Percentiles rank a stretch among this genome's conserved stretches.
Conservation (phyloP, 1,140 invertebrate species). For the Drosophila varians region DNA sequence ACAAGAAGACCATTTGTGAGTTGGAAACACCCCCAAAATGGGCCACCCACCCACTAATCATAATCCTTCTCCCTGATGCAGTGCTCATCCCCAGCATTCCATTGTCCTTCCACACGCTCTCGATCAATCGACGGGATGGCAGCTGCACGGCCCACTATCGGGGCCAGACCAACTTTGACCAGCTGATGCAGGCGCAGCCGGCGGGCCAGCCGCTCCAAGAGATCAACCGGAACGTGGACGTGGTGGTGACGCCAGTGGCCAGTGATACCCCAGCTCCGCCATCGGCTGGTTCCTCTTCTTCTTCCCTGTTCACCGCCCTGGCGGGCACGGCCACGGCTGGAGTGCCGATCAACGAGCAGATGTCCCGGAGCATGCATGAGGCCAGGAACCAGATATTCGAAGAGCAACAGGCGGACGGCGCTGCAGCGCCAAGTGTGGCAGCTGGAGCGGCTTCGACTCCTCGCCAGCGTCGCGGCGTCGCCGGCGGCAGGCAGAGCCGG, state of each 20-base stretch:
- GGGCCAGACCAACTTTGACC: constrained; percentile 88
- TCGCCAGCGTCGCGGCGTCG: constrained; percentile 19
- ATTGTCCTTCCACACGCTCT: constrained; percentile 88
- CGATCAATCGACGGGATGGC: constrained; percentile 93
- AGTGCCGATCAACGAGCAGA: constrained; percentile 76
- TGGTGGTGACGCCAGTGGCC: constrained; percentile 30
- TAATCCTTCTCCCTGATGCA: neutral
- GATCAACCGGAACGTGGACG: constrained; percentile 76
- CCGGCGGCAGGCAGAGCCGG: neutral
- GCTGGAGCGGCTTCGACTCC: constrained; percentile 9
- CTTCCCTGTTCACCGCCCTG: constrained; percentile 9
- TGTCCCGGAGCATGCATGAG: constrained; percentile 83
- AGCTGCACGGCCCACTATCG: constrained; percentile 91
- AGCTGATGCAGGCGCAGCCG: constrained; percentile 63
- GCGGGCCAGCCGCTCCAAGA: constrained; percentile 49
- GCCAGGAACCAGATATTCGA: constrained; percentile 81
- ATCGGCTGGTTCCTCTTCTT: constrained; percentile 7
- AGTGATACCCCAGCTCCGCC: constrained; percentile 20
- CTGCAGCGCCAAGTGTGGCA: neutral
- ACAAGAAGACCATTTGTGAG: constrained; percentile 92
- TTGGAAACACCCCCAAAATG: constrained; percentile 11
- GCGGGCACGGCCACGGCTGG: constrained; percentile 40
- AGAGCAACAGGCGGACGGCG: constrained; percentile 40
- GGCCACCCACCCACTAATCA: neutral
- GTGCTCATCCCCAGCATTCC: constrained; percentile 62